Percentiles rank a stretch among this genome's conserved stretches.
phyloP scores from a whole-genome alignment of 2,113 vertebrate genomes.

The Podiceps cristatus region DNA sequence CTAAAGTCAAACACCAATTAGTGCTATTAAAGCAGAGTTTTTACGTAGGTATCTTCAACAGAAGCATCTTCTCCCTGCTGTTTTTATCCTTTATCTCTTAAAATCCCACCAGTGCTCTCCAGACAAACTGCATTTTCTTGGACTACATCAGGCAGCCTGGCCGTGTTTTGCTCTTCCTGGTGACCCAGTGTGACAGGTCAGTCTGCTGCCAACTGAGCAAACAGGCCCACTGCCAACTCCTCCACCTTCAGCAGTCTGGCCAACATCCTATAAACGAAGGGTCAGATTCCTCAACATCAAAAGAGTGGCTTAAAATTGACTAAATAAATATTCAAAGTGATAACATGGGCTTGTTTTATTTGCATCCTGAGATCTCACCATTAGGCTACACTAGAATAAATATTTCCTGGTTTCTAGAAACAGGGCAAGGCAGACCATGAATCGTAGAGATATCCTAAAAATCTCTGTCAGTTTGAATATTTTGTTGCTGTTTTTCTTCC shows the following conservation, averaged over 20 bases:
- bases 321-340: not conserved
- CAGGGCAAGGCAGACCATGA: not conserved
- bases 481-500: not conserved
- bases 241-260: not conserved
- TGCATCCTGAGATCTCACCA: not conserved
- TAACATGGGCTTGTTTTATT: not conserved
- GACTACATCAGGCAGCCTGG: not conserved
- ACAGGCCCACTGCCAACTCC: not conserved
- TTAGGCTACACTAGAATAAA: not conserved
- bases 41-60: not conserved
- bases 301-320: not conserved
- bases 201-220: not conserved
- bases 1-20: constrained; percentile 57
- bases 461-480: not conserved
- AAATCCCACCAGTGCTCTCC: not conserved
- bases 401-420: not conserved
- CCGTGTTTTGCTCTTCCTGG: not conserved
- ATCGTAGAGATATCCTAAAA: not conserved
- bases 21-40: constrained; percentile 21
- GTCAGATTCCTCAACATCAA: constrained; percentile 1
- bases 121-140: not conserved
- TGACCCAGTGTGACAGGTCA: not conserved
- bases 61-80: not conserved
- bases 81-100: not conserved
- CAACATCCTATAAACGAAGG: not conserved